These are phyloP conservation scores for Antigone vipio DNA, from an alignment of 2,113 vertebrate species.

Conservation along the genomic window DNA sequence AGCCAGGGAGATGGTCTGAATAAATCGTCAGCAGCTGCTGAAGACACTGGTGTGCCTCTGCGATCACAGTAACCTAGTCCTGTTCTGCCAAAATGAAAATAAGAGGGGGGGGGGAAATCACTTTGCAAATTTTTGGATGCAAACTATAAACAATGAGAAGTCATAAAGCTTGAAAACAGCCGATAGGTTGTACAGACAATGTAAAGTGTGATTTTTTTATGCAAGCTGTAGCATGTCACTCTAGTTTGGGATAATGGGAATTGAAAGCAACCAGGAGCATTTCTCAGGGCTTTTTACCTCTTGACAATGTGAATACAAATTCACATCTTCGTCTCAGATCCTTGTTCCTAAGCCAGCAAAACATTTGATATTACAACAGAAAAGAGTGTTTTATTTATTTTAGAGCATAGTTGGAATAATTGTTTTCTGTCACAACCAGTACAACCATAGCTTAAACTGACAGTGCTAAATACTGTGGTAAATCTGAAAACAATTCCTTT, in stretches of 20 bases:
- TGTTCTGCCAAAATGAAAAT: background rate
- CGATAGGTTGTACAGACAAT: background rate
- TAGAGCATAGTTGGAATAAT: background rate
- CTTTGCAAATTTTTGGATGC: background rate
- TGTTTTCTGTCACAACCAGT: background rate
- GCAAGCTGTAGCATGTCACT: background rate
- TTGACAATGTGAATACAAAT: background rate
- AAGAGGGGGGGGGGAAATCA: background rate
- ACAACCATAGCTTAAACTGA: background rate
- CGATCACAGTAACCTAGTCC: background rate
- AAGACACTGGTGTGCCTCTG: background rate
- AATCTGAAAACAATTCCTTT: conserved; percentile 9
- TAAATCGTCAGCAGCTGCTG: background rate
- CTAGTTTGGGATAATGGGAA: background rate
- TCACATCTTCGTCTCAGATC: background rate
- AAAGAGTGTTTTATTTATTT: background rate
- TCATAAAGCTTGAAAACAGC: background rate
- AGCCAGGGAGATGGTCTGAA: background rate
- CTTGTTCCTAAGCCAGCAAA: background rate
- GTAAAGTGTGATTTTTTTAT: background rate
- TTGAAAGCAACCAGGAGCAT: background rate
- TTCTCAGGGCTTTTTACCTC: background rate
- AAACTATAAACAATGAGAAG: background rate
- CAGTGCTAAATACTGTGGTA: background rate
- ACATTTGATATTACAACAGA: background rate